These are phyloP conservation scores for Ladona fulva DNA, from an alignment of 1,140 invertebrate genomes.

Conservation along the genomic window DNA sequence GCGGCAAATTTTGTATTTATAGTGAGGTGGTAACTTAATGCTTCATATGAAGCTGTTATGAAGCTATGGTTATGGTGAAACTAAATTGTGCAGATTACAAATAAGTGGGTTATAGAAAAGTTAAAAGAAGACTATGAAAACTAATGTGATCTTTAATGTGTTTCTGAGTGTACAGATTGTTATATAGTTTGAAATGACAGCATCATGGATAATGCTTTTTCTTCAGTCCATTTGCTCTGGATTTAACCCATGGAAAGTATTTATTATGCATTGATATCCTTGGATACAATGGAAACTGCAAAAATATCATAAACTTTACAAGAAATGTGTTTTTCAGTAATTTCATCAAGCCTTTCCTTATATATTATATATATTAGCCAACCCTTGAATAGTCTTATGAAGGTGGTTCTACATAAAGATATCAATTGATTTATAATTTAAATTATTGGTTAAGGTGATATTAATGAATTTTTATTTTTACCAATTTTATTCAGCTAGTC, in stretches of 20 bases:
- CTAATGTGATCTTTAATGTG: constrained; percentile 6
- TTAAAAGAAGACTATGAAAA: not conserved
- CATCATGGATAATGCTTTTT: constrained; percentile 6
- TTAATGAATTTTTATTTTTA: too few relatives aligned
- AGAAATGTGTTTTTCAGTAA: not conserved
- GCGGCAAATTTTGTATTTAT: not conserved
- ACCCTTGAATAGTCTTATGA: too few relatives aligned
- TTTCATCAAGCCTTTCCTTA: too few relatives aligned
- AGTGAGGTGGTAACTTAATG: not conserved
- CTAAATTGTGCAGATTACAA: not conserved
- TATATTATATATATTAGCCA: too few relatives aligned
- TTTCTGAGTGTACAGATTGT: constrained; percentile 9
- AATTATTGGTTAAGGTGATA: too few relatives aligned
- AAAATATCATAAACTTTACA: not conserved
- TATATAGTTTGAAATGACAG: constrained; percentile 3
- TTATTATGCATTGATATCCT: constrained; percentile 7
- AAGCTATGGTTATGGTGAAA: not conserved
- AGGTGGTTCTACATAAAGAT: too few relatives aligned
- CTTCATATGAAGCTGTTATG: not conserved
- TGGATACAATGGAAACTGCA: not conserved
- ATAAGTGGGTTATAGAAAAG: not conserved
- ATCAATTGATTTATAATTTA: too few relatives aligned
- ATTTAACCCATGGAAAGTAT: constrained; percentile 6
- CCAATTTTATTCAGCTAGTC: too few relatives aligned
- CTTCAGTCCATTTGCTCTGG: not conserved